Percentiles rank a stretch among this genome's conserved stretches.
These are phyloP conservation scores for Vicugna pacos DNA, from an alignment of 2,113 vertebrate species.

Conservation along the genomic window DNA sequence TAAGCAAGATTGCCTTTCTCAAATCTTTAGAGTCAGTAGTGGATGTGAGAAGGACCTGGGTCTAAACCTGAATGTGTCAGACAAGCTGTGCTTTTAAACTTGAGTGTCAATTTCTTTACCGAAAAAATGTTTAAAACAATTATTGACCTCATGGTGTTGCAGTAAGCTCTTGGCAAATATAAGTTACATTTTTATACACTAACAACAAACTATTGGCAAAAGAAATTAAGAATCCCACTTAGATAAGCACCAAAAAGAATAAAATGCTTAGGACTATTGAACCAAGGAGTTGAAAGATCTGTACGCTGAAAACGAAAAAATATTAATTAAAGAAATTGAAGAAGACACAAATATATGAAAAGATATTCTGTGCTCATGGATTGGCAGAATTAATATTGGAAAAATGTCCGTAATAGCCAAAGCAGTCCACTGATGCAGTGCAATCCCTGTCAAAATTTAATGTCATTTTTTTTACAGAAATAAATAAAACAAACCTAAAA, in stretches of 20 bases:
- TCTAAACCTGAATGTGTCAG: background rate
- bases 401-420: background rate
- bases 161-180: background rate
- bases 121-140: background rate
- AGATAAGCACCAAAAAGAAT: background rate
- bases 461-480: background rate
- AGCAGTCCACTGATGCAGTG: background rate
- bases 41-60: background rate
- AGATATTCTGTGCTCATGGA: background rate
- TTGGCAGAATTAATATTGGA: background rate
- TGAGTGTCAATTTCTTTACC: background rate
- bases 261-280: background rate
- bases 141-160: background rate
- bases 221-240: background rate
- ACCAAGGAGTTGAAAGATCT: background rate
- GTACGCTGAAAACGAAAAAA: background rate
- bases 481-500: background rate
- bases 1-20: background rate
- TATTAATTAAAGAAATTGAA: background rate
- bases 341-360: background rate
- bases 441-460: background rate
- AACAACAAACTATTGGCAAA: background rate
- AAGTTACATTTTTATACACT: background rate
- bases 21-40: background rate
- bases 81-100: background rate